These are phyloP conservation scores for Zoanthus sansibaricus DNA, from an alignment of 92 coral and sea anemone genomes.

Conservation along the genomic window DNA sequence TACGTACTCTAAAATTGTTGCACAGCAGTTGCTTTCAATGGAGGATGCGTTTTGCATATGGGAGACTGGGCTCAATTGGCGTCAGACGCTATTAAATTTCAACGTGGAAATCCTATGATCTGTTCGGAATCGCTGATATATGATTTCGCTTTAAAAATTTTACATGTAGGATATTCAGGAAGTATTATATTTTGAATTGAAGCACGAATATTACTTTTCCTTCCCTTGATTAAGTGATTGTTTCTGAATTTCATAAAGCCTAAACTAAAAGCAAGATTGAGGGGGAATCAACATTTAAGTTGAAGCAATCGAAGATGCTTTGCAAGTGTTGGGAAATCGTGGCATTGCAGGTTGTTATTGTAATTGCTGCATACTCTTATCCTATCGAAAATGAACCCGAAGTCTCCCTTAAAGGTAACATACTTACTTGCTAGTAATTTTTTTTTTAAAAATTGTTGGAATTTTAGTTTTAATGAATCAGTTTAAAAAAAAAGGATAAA, in stretches of 20 bases:
- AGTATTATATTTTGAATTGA: not conserved
- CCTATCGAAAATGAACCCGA: not conserved
- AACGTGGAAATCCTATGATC: not conserved
- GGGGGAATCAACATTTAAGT: not conserved
- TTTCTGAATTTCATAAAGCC: not conserved
- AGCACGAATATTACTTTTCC: not conserved
- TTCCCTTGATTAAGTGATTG: not conserved
- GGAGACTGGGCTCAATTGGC: conserved; percentile 26
- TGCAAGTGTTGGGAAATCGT: not conserved
- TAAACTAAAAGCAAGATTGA: not conserved
- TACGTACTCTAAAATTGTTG: not conserved
- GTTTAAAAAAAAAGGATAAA: too few relatives aligned
- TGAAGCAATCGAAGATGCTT: conserved; percentile 5
- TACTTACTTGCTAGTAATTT: not conserved
- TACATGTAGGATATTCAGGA: not conserved
- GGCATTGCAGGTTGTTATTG: conserved; percentile 4
- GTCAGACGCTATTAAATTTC: conserved; percentile 19
- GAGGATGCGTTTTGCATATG: not conserved
- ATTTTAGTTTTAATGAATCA: not conserved
- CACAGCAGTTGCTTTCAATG: conserved; percentile 43
- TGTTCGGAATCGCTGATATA: not conserved
- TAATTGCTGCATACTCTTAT: not conserved
- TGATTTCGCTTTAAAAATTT: not conserved
- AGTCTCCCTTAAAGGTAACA: not conserved
- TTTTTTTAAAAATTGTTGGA: not conserved